Base-by-base conservation (phyloP, 2,113 vertebrate genomes). In the Meleagris gallopavo region DNA sequence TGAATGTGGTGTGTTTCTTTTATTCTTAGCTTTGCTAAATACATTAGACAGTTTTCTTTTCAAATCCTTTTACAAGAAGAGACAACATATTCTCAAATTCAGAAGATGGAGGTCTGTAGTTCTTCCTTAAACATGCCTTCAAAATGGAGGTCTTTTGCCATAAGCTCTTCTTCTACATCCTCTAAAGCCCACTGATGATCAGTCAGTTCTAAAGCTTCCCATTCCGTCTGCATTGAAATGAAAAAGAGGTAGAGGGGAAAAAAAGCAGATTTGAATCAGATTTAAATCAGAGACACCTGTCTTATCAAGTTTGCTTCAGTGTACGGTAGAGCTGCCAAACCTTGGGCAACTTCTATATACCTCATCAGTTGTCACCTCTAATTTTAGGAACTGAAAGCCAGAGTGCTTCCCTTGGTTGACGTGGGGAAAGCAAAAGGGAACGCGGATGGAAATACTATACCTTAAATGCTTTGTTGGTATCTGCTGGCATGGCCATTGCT, bases 401-500 rank as follows among this genome's bases (percentile, higher is more conserved):
- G 24, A 80, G 52, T 43, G 60, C 27, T 46, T 95, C 69, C 36
- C 41, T 83, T 83, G 36, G 21, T 70, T 5, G 3, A 43, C 3
- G 2, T 2, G 74, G 30, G 43, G 34, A 60, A n/a, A 93, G 3
- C 5, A 77, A 25, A 36, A 2, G 36, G 64, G 34, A 54, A 7
- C 32, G 41, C 43, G 62, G 43, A 48, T 78, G 45, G 65, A 29
- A 88, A 50, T 45, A 87, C 90, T 27, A 62, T 98, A 99, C 99
- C 99, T 99, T 99, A 94, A 99, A 99, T 52, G 99, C 99, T 97
- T 99, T 99, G 97, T 99, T 99, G 80, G 99, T 99, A 65, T 99
- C 99, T 55, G 99, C 99, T 34, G 99, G 99, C 99, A 99, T 99
- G 89, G 99, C 99, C 99, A 99, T 99, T 72, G 99, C 99, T 41